Base-by-base conservation (phyloP, 2,113 vertebrate species). In the Epinephelus cyanopodus region DNA sequence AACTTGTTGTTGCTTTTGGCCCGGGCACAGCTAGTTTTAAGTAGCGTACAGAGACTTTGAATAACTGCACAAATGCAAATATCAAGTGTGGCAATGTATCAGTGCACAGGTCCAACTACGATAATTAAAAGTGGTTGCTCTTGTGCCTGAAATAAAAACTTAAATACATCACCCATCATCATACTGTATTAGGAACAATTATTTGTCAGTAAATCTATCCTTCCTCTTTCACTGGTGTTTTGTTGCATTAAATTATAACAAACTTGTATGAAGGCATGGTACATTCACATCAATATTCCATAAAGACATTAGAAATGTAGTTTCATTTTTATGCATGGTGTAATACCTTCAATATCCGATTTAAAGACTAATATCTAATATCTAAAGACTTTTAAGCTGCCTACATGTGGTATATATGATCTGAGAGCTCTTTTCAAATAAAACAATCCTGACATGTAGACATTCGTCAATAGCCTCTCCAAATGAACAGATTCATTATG, bases 1-100 rank as follows among this genome's bases (percentile, higher is more conserved):
- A 60, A 63, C 15, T 7, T 64, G 27, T 42, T 71, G 61, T 42
- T 71, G 61, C 27, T 54, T 70, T 62, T 79, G 27, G 39, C 23
- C 48, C 1, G 0, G 23, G 11, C 47, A 3, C 1, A 25, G 39
- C 12, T 27, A 13, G 58, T 64, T 25, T 57, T 13, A 57, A 8
- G 4, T 37, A 19, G 15, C 4, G 2, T 45, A 27, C 15, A 64
- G 2, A 63, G 4, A 15, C 13, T 64, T 7, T 76, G 15, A 39
- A 7, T 45, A 39, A 13, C 19, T 57, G n/a, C 19, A 54, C n/a
- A 63, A 45, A 54, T n/a, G 23, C 17, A 27, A 66, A 23, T 42
- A 64, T 12, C 23, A 48, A 57, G 48, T 58, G 69, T 29, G 33
- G 47, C 57, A 61, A 45, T 4, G 21, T 48, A 29, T 69, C 23